phyloP scores from a whole-genome alignment of 2,888 invertebrate species.

The Harmothoe impar region DNA sequence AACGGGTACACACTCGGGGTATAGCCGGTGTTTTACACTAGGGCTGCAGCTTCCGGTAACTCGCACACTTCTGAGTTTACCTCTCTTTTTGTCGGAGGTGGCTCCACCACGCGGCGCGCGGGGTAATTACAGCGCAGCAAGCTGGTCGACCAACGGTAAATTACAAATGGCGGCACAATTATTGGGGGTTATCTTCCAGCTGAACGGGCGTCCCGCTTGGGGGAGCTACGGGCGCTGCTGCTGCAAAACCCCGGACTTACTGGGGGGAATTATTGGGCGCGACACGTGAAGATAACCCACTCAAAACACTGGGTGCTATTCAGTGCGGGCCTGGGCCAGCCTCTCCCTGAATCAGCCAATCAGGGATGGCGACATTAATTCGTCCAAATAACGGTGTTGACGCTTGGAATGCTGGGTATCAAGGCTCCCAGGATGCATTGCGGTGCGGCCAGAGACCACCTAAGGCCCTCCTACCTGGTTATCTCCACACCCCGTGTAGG shows the following conservation, averaged over 20 bases:
- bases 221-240: neutral
- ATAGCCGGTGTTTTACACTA: slow-evolving; percentile 5
- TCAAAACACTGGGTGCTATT: neutral
- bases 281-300: slow-evolving; percentile 38
- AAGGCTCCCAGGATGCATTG: no score
- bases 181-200: slow-evolving; percentile 3
- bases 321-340: neutral
- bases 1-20: slow-evolving; percentile 24
- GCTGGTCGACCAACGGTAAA: neutral
- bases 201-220: slow-evolving; percentile 36
- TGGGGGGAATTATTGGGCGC: slow-evolving; percentile 37
- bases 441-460: no score
- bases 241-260: neutral
- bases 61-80: slow-evolving; percentile 28
- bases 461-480: no score
- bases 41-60: neutral
- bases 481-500: no score
- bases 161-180: slow-evolving; percentile 36
- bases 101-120: no score
- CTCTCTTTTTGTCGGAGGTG: neutral
- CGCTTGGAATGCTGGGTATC: neutral
- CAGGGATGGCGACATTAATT: neutral
- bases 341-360: slow-evolving; percentile 21
- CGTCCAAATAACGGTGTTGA: neutral
- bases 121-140: neutral